phyloP scores from a whole-genome alignment of 1,140 invertebrate genomes.

The Drosophila ananassae region DNA sequence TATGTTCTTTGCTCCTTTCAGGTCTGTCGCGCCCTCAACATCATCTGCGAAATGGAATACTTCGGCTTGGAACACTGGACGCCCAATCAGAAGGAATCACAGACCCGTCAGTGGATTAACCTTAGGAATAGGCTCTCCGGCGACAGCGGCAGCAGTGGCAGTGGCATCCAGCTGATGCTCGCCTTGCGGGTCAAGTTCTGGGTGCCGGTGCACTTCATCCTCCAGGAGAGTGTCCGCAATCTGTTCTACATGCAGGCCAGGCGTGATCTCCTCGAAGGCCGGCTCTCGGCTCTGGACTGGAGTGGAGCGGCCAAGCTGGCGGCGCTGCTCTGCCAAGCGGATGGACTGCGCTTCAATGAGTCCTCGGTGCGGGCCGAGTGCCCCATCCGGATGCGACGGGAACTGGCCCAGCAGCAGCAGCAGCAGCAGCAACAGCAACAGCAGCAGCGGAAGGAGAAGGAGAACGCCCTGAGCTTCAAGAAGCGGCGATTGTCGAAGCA shows the following conservation, averaged over 20 bases:
- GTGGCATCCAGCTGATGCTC: constrained; percentile 85
- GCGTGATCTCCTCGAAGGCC: constrained; percentile 89
- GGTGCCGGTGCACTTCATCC: constrained; percentile 93
- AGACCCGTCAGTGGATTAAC: constrained; percentile 90
- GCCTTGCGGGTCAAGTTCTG: constrained; percentile 93
- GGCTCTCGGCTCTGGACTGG: constrained; percentile 88
- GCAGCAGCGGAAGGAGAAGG: constrained; percentile 80
- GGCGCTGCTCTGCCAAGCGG: constrained; percentile 89
- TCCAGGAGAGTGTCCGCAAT: constrained; percentile 92
- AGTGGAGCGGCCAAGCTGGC: constrained; percentile 89
- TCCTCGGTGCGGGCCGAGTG: constrained; percentile 68
- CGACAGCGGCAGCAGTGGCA: constrained; percentile 86
- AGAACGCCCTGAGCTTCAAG: constrained; percentile 77
- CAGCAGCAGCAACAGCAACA: constrained; percentile 49
- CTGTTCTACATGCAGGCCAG: constrained; percentile 93
- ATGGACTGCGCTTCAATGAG: constrained; percentile 77
- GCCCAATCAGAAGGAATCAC: constrained; percentile 77
- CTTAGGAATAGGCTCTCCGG: constrained; percentile 90
- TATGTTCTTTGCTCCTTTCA: constrained; percentile 83
- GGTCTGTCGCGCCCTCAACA: constrained; percentile 92
- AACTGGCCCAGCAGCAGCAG: constrained; percentile 54
- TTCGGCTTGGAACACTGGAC: constrained; percentile 88
- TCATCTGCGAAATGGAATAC: constrained; percentile 94
- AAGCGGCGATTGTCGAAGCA: constrained; percentile 81
- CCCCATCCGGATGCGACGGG: constrained; percentile 63